These are phyloP conservation scores for Aphaenogaster rudis DNA, from an alignment of 1,140 invertebrate species.

Conservation along the genomic window DNA sequence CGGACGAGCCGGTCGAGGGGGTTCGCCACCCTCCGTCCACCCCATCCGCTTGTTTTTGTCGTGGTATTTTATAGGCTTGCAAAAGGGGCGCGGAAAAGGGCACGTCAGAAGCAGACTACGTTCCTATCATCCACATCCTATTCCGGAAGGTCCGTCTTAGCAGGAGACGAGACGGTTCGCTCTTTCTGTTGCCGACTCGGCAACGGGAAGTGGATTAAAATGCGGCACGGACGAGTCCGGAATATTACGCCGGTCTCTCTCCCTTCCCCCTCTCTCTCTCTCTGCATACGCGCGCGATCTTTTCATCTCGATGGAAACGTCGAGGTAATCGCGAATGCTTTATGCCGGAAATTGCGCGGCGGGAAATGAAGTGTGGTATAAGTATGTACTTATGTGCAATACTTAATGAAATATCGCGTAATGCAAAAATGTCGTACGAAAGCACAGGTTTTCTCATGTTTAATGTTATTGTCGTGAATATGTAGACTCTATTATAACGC, in stretches of 20 bases:
- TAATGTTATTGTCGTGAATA: neutral
- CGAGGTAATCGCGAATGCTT: constrained; percentile 39
- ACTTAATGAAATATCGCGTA: constrained; percentile 19
- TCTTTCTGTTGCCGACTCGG: neutral
- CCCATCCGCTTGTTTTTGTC: constrained; percentile 78
- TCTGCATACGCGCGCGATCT: neutral
- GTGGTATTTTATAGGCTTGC: constrained; percentile 79
- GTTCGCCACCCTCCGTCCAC: constrained; percentile 54
- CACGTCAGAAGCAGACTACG: constrained; percentile 71
- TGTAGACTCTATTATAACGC: constrained; percentile 2
- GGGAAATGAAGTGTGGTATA: constrained; percentile 38
- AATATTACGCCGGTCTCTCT: neutral
- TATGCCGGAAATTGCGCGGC: constrained; percentile 37
- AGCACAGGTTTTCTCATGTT: neutral
- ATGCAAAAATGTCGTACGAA: neutral
- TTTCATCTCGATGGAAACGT: constrained; percentile 53
- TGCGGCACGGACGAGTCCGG: neutral
- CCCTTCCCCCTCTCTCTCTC: too few relatives aligned
- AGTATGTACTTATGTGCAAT: neutral
- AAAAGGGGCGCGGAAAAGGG: constrained; percentile 45
- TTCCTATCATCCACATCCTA: constrained; percentile 60
- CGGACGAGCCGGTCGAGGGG: neutral
- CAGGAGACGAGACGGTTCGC: neutral
- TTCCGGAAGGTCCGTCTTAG: constrained; percentile 28
- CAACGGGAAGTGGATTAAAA: constrained; percentile 41